These are phyloP conservation scores for Macrostomum cliftonense DNA, from an alignment of 2,888 invertebrate species.

Conservation along the genomic window DNA sequence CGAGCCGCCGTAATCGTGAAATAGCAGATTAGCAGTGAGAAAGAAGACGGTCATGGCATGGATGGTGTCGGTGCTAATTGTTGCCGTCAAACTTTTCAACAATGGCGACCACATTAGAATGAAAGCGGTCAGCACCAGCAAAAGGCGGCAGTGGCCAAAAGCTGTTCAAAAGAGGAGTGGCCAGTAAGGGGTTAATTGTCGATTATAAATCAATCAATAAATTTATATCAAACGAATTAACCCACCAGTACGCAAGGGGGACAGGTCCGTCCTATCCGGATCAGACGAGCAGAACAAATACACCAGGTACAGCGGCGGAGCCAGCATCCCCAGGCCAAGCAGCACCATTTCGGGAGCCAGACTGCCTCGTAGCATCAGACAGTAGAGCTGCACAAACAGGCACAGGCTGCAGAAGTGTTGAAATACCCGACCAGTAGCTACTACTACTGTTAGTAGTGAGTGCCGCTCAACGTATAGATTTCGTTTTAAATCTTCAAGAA, in stretches of 20 bases:
- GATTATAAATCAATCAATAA: too few relatives aligned
- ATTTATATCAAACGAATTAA: too few relatives aligned
- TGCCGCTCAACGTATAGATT: too few relatives aligned
- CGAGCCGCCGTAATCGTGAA: slow-evolving; percentile 72
- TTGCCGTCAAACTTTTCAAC: slow-evolving; percentile 76
- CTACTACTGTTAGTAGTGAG: too few relatives aligned
- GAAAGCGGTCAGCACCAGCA: slow-evolving; percentile 55
- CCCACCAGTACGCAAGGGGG: slow-evolving; percentile 20
- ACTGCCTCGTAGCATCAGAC: slow-evolving; percentile 1
- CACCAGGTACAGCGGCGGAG: neutral
- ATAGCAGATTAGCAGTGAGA: slow-evolving; percentile 66
- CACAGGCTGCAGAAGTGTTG: slow-evolving; percentile 22
- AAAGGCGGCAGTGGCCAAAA: slow-evolving; percentile 22
- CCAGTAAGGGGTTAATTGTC: slow-evolving; percentile 16
- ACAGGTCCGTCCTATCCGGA: slow-evolving; percentile 23
- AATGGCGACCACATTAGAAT: slow-evolving; percentile 76
- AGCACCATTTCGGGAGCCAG: neutral
- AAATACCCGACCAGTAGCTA: neutral
- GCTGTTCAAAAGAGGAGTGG: slow-evolving; percentile 46
- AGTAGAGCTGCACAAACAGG: slow-evolving; percentile 26
- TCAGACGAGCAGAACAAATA: neutral
- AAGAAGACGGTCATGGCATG: slow-evolving; percentile 74
- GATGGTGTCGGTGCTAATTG: slow-evolving; percentile 89
- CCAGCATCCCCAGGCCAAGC: neutral
- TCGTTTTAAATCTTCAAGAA: too few relatives aligned